Conservation (phyloP, 2,113 vertebrate genomes). For the Thunnus maccoyii region DNA sequence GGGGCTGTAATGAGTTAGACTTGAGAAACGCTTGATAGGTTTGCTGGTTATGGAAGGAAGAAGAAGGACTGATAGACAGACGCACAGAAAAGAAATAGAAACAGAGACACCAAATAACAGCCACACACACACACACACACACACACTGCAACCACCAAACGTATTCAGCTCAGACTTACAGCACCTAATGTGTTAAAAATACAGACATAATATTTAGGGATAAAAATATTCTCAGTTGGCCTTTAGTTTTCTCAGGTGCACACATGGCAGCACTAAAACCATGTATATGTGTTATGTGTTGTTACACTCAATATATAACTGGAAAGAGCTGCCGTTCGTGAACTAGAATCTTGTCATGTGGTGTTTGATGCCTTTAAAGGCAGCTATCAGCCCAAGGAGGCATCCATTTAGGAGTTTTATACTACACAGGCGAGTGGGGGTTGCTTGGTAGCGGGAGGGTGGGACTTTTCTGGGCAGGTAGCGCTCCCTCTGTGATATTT, state of each 20-base stretch:
- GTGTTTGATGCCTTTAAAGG: constrained; percentile 27
- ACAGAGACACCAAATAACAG: neutral
- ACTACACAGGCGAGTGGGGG: constrained; percentile 11
- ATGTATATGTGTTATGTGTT: neutral
- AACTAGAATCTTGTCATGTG: neutral
- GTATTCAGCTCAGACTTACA: neutral
- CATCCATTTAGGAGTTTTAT: constrained; percentile 2
- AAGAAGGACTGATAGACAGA: neutral
- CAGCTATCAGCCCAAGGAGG: neutral
- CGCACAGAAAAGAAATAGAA: neutral
- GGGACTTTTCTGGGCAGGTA: constrained; percentile 51
- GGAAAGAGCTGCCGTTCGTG: neutral
- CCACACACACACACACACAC: neutral
- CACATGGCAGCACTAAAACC: neutral
- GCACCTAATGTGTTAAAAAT: too few species aligned
- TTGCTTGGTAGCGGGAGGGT: constrained; percentile 16
- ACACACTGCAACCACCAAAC: neutral
- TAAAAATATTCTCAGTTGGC: neutral
- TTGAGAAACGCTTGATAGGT: neutral
- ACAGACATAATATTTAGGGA: too few species aligned
- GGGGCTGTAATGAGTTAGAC: constrained; percentile 34
- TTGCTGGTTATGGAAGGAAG: neutral
- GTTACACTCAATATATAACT: neutral
- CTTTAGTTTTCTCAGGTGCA: neutral
- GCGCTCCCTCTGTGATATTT: constrained; percentile 62